Base-by-base conservation (phyloP, 2,888 invertebrate genomes). In the Epirrhoe tristata region DNA sequence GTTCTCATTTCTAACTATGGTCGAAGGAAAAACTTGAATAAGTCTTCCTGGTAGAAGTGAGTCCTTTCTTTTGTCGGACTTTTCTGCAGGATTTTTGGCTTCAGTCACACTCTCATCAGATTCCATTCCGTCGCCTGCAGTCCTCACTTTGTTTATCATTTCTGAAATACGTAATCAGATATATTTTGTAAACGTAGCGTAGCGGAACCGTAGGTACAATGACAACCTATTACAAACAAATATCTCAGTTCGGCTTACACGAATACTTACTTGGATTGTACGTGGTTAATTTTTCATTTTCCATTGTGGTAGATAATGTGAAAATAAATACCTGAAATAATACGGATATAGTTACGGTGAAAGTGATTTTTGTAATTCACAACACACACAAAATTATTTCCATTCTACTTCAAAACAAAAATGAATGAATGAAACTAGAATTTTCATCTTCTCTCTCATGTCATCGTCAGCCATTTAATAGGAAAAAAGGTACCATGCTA, bases 121-220 rank as follows among this genome's bases (percentile, higher is more conserved):
- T 86, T 96, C 96, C 96, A 97, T 97, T 61, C 97, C 97, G 93
- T 97, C 97, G 0, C 97, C 97, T 63, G 96, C 95, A 0, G 96
- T 96, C 74, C 96, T 85, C 56, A 87, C 85, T 79, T 91, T 93
- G 69, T 76, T 86, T 83, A 89, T 87, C 71, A 89, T 89, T 87
- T 88, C 92, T 92, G 77, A 55, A 68, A 68, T 57, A 68, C 51
- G 48, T 58, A 24, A 80, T 74, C 39, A 63, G 48, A 71, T 48
- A 66, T 64, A 43, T 43, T 43, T 50, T 66, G 59, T 60, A 52
- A 17, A 52, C 17, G 31, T 60, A 63, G 56, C 61, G 46, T 54
- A 65, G 31, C 52, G 57, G 60, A 69, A 63, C 62, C 63, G 36
- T 39, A 61, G 66, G 50, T n/a, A 32, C 62, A 31, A 17, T 3